Percentiles rank a stretch among this genome's conserved stretches.
Conservation (phyloP, 2,113 vertebrate species). For the Dromiciops gliroides region DNA sequence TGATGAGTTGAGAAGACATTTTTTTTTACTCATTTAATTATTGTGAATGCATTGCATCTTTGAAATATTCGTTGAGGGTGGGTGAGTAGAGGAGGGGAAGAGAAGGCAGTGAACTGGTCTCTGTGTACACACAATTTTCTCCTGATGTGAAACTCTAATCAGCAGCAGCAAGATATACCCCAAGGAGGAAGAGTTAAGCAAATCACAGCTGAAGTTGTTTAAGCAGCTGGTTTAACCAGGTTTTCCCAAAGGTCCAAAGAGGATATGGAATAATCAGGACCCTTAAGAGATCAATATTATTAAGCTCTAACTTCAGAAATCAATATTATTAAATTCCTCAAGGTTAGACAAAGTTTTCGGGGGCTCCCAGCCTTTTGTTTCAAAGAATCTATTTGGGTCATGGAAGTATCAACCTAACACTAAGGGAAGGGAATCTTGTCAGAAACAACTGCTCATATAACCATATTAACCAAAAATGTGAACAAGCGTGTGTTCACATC, state of each 20-base stretch:
- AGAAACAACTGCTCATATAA: background rate
- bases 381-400: background rate
- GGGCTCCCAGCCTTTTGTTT: background rate
- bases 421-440: background rate
- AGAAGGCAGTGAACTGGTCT: background rate
- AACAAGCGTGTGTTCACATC: background rate
- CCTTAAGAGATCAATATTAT: conserved; percentile 22
- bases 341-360: background rate
- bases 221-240: background rate
- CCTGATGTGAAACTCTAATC: background rate
- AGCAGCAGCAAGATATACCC: background rate
- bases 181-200: background rate
- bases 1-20: background rate
- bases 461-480: background rate
- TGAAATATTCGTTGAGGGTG: background rate
- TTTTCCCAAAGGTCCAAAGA: conserved; percentile 23
- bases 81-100: too few relatives aligned
- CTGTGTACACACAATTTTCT: background rate
- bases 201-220: conserved; percentile 38
- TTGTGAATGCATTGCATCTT: background rate
- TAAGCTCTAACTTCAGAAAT: background rate
- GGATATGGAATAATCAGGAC: conserved; percentile 39
- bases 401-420: background rate
- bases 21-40: background rate
- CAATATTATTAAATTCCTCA: conserved; percentile 9